These are phyloP conservation scores for Diabrotica balteata DNA, from an alignment of 2,888 invertebrate genomes.

Conservation along the genomic window DNA sequence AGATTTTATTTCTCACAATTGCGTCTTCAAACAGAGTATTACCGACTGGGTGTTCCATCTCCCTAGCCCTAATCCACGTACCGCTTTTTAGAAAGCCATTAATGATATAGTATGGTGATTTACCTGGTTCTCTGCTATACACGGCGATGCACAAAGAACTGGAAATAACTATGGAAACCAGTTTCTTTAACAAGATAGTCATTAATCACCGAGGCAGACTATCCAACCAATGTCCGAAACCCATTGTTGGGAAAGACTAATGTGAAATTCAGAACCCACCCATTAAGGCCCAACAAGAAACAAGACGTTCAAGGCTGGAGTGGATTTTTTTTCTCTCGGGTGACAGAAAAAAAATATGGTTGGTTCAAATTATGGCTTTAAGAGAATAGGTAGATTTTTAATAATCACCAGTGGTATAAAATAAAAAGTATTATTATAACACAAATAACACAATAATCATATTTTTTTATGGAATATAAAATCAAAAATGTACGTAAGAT, in stretches of 20 bases:
- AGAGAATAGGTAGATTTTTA: background rate
- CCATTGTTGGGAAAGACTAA: constrained; percentile 53
- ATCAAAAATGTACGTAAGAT: too few relatives aligned
- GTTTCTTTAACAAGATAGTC: constrained; percentile 44
- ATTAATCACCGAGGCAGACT: constrained; percentile 50
- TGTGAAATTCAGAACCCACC: constrained; percentile 51
- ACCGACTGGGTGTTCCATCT: background rate
- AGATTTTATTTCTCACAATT: too few relatives aligned
- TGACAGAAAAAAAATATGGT: background rate
- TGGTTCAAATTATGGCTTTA: background rate
- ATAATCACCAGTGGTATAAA: background rate
- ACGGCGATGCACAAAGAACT: constrained; percentile 29
- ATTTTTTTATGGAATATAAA: too few relatives aligned
- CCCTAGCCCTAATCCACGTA: background rate
- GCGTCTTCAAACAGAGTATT: too few relatives aligned
- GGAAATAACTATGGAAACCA: constrained; percentile 31
- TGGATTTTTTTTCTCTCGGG: background rate
- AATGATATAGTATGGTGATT: constrained; percentile 24
- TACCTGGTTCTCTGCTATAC: constrained; percentile 28
- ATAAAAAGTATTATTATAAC: too few relatives aligned
- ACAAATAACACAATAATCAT: too few relatives aligned
- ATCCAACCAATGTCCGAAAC: constrained; percentile 49
- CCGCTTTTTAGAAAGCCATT: constrained; percentile 10
- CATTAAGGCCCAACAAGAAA: constrained; percentile 40
- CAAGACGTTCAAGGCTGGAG: constrained; percentile 14